Evolutionary conservation across 2,113 vertebrate genomes (phyloP), one percentile per base, ranked within the genome.

Genomic region (Saccopteryx bilineata): DNA sequence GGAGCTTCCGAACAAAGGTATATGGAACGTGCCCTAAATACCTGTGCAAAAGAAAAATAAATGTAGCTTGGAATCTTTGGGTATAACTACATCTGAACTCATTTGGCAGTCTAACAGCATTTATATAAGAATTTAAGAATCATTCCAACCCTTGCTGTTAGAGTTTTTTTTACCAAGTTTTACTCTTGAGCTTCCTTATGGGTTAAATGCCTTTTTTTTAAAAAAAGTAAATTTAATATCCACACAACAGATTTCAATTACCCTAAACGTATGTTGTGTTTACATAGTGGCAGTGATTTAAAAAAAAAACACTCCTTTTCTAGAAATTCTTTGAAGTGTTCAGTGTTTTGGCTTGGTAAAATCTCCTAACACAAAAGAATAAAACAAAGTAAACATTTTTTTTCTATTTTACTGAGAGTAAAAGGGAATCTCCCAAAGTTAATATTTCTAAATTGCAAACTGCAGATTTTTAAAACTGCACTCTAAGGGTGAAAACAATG

Each of bases 391-490:
- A 85, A 86, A 61, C 33, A 72, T 18, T 54, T 81, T 26, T n/a
- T n/a, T 78, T 72, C 60, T 89, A 48, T 66, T 95, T 72, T 71
- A 33, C 33, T 90, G 33, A 78, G 7, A 61, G 21, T 63, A 87
- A 61, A 76, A 83, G 23, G 56, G 87, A 81, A 58, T 87, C 39
- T 80, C 58, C 48, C 24, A 95, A 50, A 76, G 68, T 21, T 23
- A 61, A 74, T 63, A 86, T 89, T 50, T 71, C 5, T 94, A 92
- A 28, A 78, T 21, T 86, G 54, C 68, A 75, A 76, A 91, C 81
- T 21, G 1, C 1, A 85, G 17, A 52, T n/a, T 78, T 87, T 66
- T 3, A 31, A 63, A 80, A 76, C 5, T 80, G 23, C 5, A 81
- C 26, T 31, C 68, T 85, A 26, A 84, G 31, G 33, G 66, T 46